Base-by-base conservation (phyloP, 2,113 vertebrate species). In the Spermophilus dauricus region DNA sequence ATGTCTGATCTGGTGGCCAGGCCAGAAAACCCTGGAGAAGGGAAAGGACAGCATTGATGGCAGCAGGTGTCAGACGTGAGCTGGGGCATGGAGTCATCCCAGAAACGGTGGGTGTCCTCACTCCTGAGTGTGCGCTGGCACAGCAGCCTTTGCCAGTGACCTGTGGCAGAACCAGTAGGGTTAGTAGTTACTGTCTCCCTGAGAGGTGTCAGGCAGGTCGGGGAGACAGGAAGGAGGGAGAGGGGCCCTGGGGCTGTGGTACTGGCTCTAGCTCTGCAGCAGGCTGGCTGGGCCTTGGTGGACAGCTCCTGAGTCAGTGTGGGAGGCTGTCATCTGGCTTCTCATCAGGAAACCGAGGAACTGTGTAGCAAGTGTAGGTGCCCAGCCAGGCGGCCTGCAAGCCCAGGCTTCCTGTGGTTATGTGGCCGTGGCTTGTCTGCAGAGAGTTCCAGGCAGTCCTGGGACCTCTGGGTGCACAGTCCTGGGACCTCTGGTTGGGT, bases 201-300 rank as follows among this genome's bases (percentile, higher is more conserved):
- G 32, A 18, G 75, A 11, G 6, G 1, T 45, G 69, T 42, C 28
- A 26, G 37, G 42, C 1, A 22, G 70, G 32, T 39, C 18, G 42
- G 39, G 22, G 34, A 9, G 2, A 53, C 13, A 17, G n/a, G 18
- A n/a, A n/a, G 53, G 77, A 12, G 14, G 48, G 48, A 53, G 37
- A 7, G 26, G 8, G 69, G 39, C 30, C 39, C 18, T 1, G 4
- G 69, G 7, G 42, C 9, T 9, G 17, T 9, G 8, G 65, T 1
- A 12, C 56, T 2, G 0, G 10, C 42, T 3, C 5, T 2, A 20
- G 20, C 24, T 39, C 42, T 1, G 12, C 37, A 39, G 8, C 18
- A 17, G 8, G 9, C 61, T 3, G 6, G 61, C 24, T 0, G n/a
- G 12, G 65, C 67, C 56, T 3, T 16, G 58, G 17, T 2, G 9